Base-by-base conservation (phyloP, 2,113 vertebrate species). In the Phalacrocorax pelagicus region DNA sequence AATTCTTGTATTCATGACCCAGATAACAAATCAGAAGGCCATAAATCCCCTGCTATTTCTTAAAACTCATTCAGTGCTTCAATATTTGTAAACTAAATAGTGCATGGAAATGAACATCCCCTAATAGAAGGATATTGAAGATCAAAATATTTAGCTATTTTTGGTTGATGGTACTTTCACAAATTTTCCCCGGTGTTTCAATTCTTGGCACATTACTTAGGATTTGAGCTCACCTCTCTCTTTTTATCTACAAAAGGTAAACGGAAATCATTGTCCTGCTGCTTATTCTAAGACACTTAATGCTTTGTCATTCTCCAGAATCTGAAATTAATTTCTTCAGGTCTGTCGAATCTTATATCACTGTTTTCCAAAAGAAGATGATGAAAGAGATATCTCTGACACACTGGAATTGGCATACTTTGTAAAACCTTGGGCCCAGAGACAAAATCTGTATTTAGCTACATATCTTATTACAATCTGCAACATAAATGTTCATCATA, bases 1-100 rank as follows among this genome's bases (percentile, higher is more conserved):
- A 92, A 95, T 96, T 97, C 92, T 97, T 96, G 91, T 96, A 94
- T 79, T 96, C 95, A 96, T 97, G 95, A 94, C 92, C 95, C 89
- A 97, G 95, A 96, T 97, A 97, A 93, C 57, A 94, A 85, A 93
- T 67, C 69, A 78, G 57, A 72, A 69, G 32, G 72, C 95, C 57
- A 80, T 92, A 91, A 78, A 86, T 59, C 72, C 92, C 79, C 94
- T 95, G 75, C 69, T 95, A 94, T 96, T 97, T 90, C 47, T 96
- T 94, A 95, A 88, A 83, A 84, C 67, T 77, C 90, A 66, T 86
- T 95, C 92, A 66, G 47, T 63, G 36, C 71, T 94, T 78, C 90
- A 80, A 88, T 96, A 95, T 88, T 91, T 93, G 73, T 95, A 94
- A 81, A 78, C 74, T 65, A 93, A 97, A 87, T 73, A 91, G 86